Evolutionary conservation across 64 coral and sea anemone species (phyloP), one percentile per base, ranked within the genome.

Genomic region (Platygyra sinensis): DNA sequence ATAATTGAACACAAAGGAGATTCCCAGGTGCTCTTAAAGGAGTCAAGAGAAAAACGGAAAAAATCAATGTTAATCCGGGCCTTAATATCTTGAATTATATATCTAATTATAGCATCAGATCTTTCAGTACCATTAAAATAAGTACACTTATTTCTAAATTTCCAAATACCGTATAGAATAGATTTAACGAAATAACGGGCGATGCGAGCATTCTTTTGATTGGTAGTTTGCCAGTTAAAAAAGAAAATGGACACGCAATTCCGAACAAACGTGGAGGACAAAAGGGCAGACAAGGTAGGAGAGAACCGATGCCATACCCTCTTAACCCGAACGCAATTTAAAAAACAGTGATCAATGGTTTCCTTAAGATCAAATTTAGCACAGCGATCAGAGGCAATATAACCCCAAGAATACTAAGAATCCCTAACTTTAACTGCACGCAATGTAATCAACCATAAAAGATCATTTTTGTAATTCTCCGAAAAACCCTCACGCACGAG

Each of bases 261-360:
- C 0, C 25, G 50, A 17, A 60, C 28, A 80, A 80, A 80, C 7
- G 52, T 12, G 1, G 12, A 4, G 61, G 10, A 10, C 1, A 80
- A 31, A 29, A 80, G 54, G 0, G 78, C 8, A 32, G 28, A 5
- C 18, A 80, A 60, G 4, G 57, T 6, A 0, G 78, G 54, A 16
- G 30, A 5, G 13, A 31, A 80, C 16, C 16, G 31, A 16, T 13
- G 4, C 78, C 78, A 80, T 1, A 80, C 57, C 0, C 4, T 0
- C 4, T 62, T 80, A 20, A 80, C 52, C 12, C 25, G 8, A 16
- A 16, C 4, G 10, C 78, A 80, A 7, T 60, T 13, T 4, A 60
- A 17, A 30, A 80, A 80, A 62, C 78, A 80, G n/a, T 80, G 78
- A 31, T 80, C 54, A 57, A 80, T 62, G 13, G 78, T 33, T 30